These are phyloP conservation scores for Sandelia bainsii DNA, from an alignment of 2,797 vertebrate genomes.

Conservation along the genomic window DNA sequence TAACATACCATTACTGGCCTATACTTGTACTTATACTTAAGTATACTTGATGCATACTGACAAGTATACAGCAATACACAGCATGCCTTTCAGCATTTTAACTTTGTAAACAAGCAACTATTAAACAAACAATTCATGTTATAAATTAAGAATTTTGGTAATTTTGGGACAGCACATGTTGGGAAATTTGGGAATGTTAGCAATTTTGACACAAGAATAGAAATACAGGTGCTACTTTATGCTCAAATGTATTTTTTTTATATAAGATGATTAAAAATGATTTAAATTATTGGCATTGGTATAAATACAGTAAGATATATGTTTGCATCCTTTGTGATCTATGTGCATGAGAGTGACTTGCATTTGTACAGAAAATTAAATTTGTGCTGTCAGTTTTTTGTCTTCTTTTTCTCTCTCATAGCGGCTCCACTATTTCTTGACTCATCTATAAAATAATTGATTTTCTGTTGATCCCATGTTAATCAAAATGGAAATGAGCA, in stretches of 20 bases:
- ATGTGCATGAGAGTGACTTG: conserved; percentile 18
- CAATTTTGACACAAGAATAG: background rate
- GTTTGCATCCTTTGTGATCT: conserved; percentile 22
- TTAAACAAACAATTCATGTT: no score
- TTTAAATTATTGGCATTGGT: conserved; percentile 28
- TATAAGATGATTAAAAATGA: background rate
- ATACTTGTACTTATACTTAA: no score
- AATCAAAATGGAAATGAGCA: conserved; percentile 83
- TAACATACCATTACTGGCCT: no score
- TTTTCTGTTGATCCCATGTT: conserved; percentile 76
- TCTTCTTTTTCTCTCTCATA: conserved; percentile 33
- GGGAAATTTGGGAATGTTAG: no score
- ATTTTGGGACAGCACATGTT: no score
- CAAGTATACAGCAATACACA: no score
- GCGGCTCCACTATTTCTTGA: conserved; percentile 42
- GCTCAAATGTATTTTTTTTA: background rate
- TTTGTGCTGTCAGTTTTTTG: conserved; percentile 41
- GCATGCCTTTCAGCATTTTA: no score
- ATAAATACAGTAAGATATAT: conserved; percentile 52
- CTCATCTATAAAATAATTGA: conserved; percentile 75
- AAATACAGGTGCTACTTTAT: background rate
- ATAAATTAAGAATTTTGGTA: no score
- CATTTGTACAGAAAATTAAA: conserved; percentile 44
- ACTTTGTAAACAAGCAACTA: no score
- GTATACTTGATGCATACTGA: no score